Base-by-base conservation (phyloP, 2,113 vertebrate species). In the Uropsilus gracilis region DNA sequence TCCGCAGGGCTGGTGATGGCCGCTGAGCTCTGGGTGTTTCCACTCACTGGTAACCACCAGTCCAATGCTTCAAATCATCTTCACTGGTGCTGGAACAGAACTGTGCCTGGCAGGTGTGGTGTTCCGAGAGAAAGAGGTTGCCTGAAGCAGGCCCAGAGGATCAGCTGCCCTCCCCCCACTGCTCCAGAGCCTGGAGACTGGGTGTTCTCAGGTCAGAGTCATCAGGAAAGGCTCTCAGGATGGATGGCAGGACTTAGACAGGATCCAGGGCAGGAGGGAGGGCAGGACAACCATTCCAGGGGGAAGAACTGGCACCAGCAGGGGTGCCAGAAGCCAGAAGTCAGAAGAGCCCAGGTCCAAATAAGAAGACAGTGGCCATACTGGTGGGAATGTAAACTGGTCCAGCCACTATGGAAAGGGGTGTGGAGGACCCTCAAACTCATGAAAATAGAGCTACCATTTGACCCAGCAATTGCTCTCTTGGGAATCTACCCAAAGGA, bases 81-180 rank as follows among this genome's bases (percentile, higher is more conserved):
- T 66, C 80, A 5, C 2, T 3, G 26, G 30, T 17, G 66, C 66
- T 1, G 3, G 39, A 11, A 34, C 32, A 86, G 18, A 44, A 55
- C 0, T 2, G 11, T n/a, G n/a, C 61, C 26, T 46, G 13, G 72
- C 48, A 39, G 4, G 20, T 28, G 0, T 5, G 3, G 34, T n/a
- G 22, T 24, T 83, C 82, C 18, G 59, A 81, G 34, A 48, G 61
- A 32, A 2, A 80, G 44, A 55, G 42, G 53, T 6, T 44, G 24
- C 85, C 77, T 42, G 13, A 28, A 16, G 24, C 18, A 26, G 9
- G 12, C 5, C 20, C 11, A 6, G 22, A 32, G n/a, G 11, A 59
- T 44, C 86, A 32, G 50, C 59, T 28, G 17, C 37, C 81, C 2
- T 0, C 12, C 7, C 3, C 4, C 34, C 32, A 20, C 53, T 7